Conservation (phyloP, 2,888 invertebrate genomes). For the Drymonia ruficornis region DNA sequence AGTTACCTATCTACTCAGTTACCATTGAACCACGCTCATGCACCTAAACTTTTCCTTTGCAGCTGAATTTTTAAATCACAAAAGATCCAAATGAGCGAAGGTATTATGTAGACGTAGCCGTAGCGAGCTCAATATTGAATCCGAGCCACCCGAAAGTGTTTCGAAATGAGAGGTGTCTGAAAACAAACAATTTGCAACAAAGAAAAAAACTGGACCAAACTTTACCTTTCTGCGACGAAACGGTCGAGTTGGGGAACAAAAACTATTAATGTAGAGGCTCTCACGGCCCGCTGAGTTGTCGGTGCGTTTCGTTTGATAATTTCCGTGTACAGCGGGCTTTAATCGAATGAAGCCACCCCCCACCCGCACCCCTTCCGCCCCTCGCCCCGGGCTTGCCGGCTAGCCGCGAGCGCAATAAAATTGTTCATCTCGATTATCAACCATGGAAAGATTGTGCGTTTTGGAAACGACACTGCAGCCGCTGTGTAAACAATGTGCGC, state of each 20-base stretch:
- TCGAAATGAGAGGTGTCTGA: conserved; percentile 58
- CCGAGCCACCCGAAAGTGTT: conserved; percentile 43
- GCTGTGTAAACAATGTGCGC: conserved; percentile 23
- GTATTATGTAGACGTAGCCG: conserved; percentile 50
- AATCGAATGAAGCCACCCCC: conserved; percentile 74
- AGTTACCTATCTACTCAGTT: no score
- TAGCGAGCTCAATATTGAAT: conserved; percentile 50
- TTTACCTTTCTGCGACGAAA: conserved; percentile 67
- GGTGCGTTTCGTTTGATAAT: conserved; percentile 83
- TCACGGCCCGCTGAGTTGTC: conserved; percentile 77
- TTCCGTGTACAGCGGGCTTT: conserved; percentile 79
- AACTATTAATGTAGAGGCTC: conserved; percentile 79
- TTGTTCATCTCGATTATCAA: conserved; percentile 67
- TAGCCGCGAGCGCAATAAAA: conserved; percentile 60
- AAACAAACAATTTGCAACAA: conserved; percentile 56
- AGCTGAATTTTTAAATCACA: conserved; percentile 37
- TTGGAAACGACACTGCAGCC: conserved; percentile 36
- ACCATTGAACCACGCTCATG: not conserved
- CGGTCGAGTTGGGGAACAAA: conserved; percentile 72
- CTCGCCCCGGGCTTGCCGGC: conserved; percentile 27
- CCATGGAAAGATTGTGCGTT: conserved; percentile 48
- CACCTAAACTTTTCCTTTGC: conserved; percentile 13
- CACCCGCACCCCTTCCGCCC: conserved; percentile 24
- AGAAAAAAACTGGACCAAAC: conserved; percentile 51
- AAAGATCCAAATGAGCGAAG: conserved; percentile 35